Evolutionary conservation across 2,113 vertebrate genomes (phyloP).

Genomic region (Phylloscopus trochiloides): DNA sequence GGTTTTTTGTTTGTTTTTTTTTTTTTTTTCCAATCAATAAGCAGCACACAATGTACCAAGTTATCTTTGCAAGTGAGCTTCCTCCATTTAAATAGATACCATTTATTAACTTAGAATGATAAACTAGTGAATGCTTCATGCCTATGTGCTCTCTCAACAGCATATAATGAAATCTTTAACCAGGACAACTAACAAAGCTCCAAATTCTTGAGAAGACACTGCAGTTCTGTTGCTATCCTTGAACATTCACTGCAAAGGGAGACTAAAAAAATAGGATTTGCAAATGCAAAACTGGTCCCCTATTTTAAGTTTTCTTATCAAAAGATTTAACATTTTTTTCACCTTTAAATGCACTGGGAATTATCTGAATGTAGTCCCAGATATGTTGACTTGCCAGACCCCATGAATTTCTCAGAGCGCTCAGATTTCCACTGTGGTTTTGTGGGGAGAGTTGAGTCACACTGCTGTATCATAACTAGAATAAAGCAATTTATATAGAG

Average conservation of each 20-base stretch:
- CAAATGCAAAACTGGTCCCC: background rate
- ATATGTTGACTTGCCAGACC: background rate
- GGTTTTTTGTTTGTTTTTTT: no score
- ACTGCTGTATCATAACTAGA: background rate
- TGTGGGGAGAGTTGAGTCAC: background rate
- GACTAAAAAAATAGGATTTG: slow-evolving; percentile 8
- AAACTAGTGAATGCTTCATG: slow-evolving; percentile 56
- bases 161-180: slow-evolving; percentile 62
- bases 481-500: background rate
- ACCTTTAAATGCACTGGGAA: background rate
- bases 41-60: background rate
- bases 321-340: background rate
- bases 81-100: slow-evolving; percentile 26
- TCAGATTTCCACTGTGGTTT: background rate
- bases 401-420: background rate
- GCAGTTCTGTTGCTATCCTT: slow-evolving; percentile 7
- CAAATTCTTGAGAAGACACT: slow-evolving; percentile 45
- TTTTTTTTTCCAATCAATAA: background rate
- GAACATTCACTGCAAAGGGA: background rate
- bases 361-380: background rate
- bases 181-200: slow-evolving; percentile 34
- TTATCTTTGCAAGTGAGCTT: slow-evolving; percentile 53
- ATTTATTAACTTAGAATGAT: slow-evolving; percentile 47
- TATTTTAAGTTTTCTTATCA: background rate
- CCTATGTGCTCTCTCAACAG: slow-evolving; percentile 4